A percentile compares a stretch with the other conserved stretches of the same genome.
Conservation (phyloP, 2,113 vertebrate genomes). For the Nothocercus julius region DNA sequence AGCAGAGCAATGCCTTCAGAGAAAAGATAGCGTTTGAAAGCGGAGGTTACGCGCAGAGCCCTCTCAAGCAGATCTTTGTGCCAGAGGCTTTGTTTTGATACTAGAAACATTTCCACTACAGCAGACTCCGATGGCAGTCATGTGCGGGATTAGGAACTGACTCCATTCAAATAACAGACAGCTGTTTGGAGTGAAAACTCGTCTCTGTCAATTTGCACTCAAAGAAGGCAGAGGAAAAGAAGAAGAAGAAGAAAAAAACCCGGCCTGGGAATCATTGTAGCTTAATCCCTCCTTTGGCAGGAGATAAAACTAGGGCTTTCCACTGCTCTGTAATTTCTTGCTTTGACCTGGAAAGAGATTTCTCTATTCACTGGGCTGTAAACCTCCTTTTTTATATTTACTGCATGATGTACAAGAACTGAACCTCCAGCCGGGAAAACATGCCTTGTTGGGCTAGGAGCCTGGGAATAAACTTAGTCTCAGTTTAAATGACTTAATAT, state of each 20-base stretch:
- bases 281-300: conserved; percentile 76
- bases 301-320: conserved; percentile 75
- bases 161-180: conserved; percentile 76
- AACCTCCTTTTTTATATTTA: conserved; percentile 71
- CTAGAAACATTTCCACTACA: conserved; percentile 74
- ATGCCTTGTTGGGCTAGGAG: conserved; percentile 43
- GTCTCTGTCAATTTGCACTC: conserved; percentile 70
- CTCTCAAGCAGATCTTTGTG: conserved; percentile 66
- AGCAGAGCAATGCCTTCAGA: conserved; percentile 31
- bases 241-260: conserved; percentile 39
- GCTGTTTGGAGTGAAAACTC: conserved; percentile 74
- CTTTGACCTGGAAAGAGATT: conserved; percentile 74
- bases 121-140: conserved; percentile 71
- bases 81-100: conserved; percentile 73
- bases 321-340: conserved; percentile 71
- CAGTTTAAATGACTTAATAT: conserved; percentile 53
- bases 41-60: conserved; percentile 30
- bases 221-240: conserved; percentile 65
- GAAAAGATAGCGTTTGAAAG: conserved; percentile 64
- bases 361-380: conserved; percentile 69
- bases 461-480: conserved; percentile 62
- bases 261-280: conserved; percentile 73
- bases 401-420: conserved; percentile 63
- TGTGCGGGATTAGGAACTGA: conserved; percentile 73
- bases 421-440: conserved; percentile 70